phyloP scores from a whole-genome alignment of 2,113 vertebrate species.

The Corynorhinus townsendii region DNA sequence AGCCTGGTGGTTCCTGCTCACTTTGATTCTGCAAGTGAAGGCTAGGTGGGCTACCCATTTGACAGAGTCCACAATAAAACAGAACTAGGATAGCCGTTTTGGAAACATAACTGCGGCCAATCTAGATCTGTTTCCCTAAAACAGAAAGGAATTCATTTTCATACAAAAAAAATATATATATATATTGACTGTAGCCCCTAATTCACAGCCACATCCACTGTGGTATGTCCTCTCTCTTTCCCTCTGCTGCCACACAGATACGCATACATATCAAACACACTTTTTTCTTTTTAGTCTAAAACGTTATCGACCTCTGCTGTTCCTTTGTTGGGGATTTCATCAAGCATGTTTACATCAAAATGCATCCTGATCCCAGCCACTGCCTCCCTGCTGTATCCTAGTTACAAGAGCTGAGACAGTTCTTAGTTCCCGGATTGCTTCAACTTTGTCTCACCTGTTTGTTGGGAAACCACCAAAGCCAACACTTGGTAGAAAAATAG shows the following conservation, averaged over 20 bases:
- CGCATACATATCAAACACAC: too few relatives aligned
- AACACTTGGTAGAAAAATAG: background rate
- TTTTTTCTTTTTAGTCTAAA: background rate
- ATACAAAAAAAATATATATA: background rate
- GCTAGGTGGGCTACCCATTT: background rate
- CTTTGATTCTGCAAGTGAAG: background rate
- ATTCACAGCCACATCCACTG: background rate
- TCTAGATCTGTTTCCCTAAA: background rate
- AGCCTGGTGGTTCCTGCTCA: background rate
- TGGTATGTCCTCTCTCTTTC: background rate
- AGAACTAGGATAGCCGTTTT: background rate
- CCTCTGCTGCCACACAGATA: background rate
- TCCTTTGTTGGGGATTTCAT: background rate
- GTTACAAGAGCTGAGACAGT: background rate
- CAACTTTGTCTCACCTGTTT: slow-evolving; percentile 65
- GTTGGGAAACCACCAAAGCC: slow-evolving; percentile 62
- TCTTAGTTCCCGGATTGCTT: background rate
- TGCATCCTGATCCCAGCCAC: background rate
- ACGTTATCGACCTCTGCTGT: background rate
- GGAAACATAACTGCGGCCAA: background rate
- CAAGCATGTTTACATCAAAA: background rate
- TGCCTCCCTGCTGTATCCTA: slow-evolving; percentile 21
- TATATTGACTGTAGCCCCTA: background rate
- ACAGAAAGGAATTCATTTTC: background rate
- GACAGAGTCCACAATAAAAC: background rate